Base-by-base conservation (phyloP, 1,140 invertebrate species). In the Galendromus occidentalis region DNA sequence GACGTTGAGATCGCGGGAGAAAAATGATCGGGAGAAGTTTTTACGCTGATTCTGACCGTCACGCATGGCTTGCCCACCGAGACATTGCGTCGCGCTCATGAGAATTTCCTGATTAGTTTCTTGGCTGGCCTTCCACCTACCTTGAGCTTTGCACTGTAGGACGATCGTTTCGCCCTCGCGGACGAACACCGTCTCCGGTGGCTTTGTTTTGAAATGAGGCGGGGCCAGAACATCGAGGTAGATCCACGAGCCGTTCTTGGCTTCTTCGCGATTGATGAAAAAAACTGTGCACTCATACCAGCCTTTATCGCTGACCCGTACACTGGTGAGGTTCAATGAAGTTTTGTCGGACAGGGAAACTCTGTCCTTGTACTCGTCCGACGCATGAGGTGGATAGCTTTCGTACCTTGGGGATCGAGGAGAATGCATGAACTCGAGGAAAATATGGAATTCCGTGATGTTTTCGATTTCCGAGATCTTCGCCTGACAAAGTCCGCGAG, bases 241-340 rank as follows among this genome's bases (percentile, higher is more conserved):
- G 78, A 93, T 91, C 90, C 90, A 93, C 72, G 89, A 91, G 70
- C 89, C 89, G 76, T 80, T 92, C 86, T 80, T 88, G 4, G 69
- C 51, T 33, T 59, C 51, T 59, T 59, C 51, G 25, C 90, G 84
- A 77, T 93, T 92, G 76, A 94, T 85, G 80, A 93, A 93, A 74
- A 90, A 87, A 74, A 94, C 87, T 79, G 90, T 91, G 79, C 91
- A 96, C 77, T 92, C 88, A 80, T 95, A 96, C 91, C 90, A 94
- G 72, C 91, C 91, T 78, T 93, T 88, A 80, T 96, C 91, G 71
- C 83, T 84, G 75, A 91, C 89, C 65, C 82, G 81, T 73, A 95
- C 91, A 73, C 88, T 86, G 70, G 88, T 92, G 75, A 95, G 80
- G 80, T 94, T 93, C 76, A 94, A 86, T 69, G 88, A 91, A 65